Evolutionary conservation across 2,113 vertebrate genomes (phyloP), one percentile per base, ranked within the genome.

Genomic region (Etheostoma spectabile): DNA sequence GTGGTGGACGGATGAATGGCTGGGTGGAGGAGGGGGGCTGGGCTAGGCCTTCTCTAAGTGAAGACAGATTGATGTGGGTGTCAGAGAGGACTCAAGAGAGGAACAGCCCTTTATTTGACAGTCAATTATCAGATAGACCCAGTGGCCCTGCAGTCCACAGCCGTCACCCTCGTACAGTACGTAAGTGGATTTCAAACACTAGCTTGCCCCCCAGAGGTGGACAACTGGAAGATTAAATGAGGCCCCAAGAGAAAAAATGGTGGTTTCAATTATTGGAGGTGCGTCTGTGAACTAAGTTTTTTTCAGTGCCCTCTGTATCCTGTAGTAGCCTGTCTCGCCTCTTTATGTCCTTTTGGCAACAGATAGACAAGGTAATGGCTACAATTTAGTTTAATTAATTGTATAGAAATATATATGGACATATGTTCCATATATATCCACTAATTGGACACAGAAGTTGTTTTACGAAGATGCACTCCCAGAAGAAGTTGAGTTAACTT

Each of bases 41-140:
- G 70, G 83, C 72, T 52, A 70, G 80, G 82, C 80, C 86, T 87
- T 63, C 90, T 88, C 83, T 91, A 89, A 92, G 93, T 89, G 87
- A 92, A 74, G 88, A 84, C 82, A 87, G 90, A 92, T 93, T 93
- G 88, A 91, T 89, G 88, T 80, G 82, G 84, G 87, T 91, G 91
- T 91, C 90, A 90, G 75, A 85, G 91, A 92, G 88, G 90, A 93
- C 81, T 88, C 82, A 74, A 63, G 76, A 91, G 82, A 88, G 84
- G 89, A 93, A 86, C 87, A 87, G 85, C 79, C 88, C 88, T 90
- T 91, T 93, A 92, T 90, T 91, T 91, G 84, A 82, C 92, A 93
- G 90, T 95, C 94, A 93, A 94, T 94, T 95, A 94, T 92, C 90
- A 93, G 93, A 95, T 95, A 89, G 93, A 95, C 93, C 94, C 85